Base-by-base conservation (phyloP, 2,888 invertebrate species). In the Acanthosoma haemorrhoidale region DNA sequence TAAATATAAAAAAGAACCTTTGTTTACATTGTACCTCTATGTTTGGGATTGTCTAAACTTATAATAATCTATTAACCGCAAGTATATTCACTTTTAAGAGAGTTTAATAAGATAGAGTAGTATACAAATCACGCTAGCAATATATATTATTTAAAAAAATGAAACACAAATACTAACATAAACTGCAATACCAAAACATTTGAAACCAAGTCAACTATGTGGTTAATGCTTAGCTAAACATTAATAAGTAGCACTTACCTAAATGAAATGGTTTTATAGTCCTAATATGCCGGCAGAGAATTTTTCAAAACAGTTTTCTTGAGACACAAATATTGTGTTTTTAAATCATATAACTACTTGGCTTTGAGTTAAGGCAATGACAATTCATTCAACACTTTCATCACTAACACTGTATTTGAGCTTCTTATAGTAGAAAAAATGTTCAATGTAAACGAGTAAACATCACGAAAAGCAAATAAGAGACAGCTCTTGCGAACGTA, bases 351-450 rank as follows among this genome's bases (percentile, higher is more conserved):
- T 25, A 51, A 51, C 51, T 13, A 51, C 21, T 51, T 51, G 21
- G 51, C 51, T 51, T n/a, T 51, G 25, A 16, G 25, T 25, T 51
- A 21, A 51, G 25, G 51, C 51, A 51, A 51, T 25, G 25, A 51
- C 51, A 51, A n/a, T 51, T 51, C 51, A n/a, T 51, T 25, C 13
- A 25, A 51, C 51, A 51, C n/a, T 51, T n/a, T 51, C 51, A 51
- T 51, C 51, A 51, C 51, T 25, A 21, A 51, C 51, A 51, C 51
- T 51, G 21, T 25, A 51, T n/a, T 51, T 51, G 51, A 51, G 51
- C 51, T n/a, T 21, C 51, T 51, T 21, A 51, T 51, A n/a, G n/a
- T 25, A 51, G n/a, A 25, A 21, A 51, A 13, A 21, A 21, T 51
- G 21, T 25, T 51, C 25, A 21, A 29, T 66, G 15, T 6, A 25